Evolutionary conservation across 2,797 vertebrate genomes (phyloP).

Genomic region (Aulostomus chinensis): DNA sequence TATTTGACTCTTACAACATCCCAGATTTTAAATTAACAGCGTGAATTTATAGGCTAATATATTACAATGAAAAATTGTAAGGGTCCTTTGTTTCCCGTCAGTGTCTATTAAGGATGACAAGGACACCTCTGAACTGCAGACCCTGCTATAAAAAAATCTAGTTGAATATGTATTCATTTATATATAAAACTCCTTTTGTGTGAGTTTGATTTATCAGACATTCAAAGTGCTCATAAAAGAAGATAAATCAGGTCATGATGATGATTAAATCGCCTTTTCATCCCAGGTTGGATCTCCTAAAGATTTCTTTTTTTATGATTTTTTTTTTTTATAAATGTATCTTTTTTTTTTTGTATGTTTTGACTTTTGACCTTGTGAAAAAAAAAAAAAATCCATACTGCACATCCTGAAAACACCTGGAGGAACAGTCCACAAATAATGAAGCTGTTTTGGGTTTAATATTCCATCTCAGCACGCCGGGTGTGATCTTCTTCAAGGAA

Average conservation of each 20-base stretch:
- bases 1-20: slow-evolving; percentile 27
- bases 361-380: no score
- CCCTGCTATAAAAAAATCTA: slow-evolving; percentile 16
- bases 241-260: slow-evolving; percentile 12
- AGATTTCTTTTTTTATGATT: no score
- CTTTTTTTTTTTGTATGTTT: no score
- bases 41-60: slow-evolving; percentile 43
- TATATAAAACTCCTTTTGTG: slow-evolving; percentile 30
- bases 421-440: no score
- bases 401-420: no score
- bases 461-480: no score
- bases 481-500: no score
- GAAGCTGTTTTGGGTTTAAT: no score
- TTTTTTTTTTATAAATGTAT: no score
- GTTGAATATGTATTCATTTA: slow-evolving; percentile 34
- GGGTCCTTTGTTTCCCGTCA: slow-evolving; percentile 48
- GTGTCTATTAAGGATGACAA: slow-evolving; percentile 48
- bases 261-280: neutral
- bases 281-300: neutral
- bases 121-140: slow-evolving; percentile 37
- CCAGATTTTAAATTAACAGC: slow-evolving; percentile 31
- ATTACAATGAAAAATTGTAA: slow-evolving; percentile 34
- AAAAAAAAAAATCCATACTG: no score
- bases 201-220: slow-evolving; percentile 40
- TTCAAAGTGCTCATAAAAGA: slow-evolving; percentile 15